phyloP scores from a whole-genome alignment of 2,113 vertebrate species.

The Caranx ignobilis region DNA sequence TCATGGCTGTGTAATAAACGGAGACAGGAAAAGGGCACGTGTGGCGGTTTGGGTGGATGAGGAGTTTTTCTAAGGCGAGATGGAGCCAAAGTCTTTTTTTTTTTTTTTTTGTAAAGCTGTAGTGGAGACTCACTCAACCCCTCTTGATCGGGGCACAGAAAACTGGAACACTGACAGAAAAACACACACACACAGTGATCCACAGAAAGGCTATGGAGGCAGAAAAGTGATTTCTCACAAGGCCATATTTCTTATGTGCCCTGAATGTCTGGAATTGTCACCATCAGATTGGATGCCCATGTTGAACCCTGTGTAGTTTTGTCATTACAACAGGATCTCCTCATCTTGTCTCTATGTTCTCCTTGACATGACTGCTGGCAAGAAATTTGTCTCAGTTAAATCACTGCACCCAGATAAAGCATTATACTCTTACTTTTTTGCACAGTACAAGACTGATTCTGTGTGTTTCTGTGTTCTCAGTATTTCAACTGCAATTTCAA shows the following conservation, averaged over 20 bases:
- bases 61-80: constrained; percentile 69
- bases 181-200: neutral
- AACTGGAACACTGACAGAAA: constrained; percentile 39
- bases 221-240: constrained; percentile 67
- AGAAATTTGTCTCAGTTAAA: constrained; percentile 76
- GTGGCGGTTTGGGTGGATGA: constrained; percentile 81
- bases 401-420: constrained; percentile 63
- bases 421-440: constrained; percentile 39
- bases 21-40: constrained; percentile 83
- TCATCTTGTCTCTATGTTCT: constrained; percentile 79
- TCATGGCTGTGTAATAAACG: constrained; percentile 80
- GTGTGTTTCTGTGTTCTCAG: neutral
- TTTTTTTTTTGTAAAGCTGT: constrained; percentile 52
- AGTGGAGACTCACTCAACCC: constrained; percentile 62
- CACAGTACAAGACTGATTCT: neutral
- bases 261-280: constrained; percentile 78
- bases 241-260: constrained; percentile 74
- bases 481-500: neutral
- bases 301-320: constrained; percentile 78
- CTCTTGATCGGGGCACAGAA: constrained; percentile 61
- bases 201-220: constrained; percentile 34
- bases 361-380: constrained; percentile 73
- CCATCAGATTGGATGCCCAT: constrained; percentile 70
- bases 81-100: constrained; percentile 57
- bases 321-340: constrained; percentile 81